Conservation (phyloP, 2,797 vertebrate species). For the Tragopan temminckii region DNA sequence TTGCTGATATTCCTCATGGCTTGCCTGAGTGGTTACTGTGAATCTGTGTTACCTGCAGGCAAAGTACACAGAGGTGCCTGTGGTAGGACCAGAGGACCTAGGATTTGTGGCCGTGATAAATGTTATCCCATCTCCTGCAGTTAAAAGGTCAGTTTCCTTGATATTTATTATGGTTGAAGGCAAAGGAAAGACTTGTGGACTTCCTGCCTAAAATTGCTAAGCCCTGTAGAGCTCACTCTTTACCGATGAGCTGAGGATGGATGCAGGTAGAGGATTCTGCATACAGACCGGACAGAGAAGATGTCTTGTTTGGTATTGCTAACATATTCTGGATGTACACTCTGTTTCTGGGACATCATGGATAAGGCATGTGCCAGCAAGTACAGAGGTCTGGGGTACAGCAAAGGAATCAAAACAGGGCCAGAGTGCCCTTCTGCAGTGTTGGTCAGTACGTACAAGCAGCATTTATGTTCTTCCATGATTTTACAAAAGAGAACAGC, state of each 20-base stretch:
- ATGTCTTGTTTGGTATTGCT: not conserved
- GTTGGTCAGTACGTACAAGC: not conserved
- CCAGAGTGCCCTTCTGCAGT: not conserved
- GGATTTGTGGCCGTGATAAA: not conserved
- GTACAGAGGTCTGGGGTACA: not conserved
- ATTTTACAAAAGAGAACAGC: not conserved
- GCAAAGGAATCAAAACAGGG: not conserved
- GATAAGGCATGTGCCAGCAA: not conserved
- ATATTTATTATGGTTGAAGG: not conserved
- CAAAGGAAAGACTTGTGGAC: not conserved
- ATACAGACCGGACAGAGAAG: not conserved
- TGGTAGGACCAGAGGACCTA: not conserved
- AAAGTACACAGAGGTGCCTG: not conserved
- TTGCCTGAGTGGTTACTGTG: not conserved
- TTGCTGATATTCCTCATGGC: not conserved
- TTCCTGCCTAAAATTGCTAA: not conserved
- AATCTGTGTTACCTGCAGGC: not conserved
- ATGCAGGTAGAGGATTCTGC: fast-evolving
- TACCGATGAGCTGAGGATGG: not conserved
- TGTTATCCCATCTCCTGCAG: not conserved
- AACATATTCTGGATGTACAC: not conserved
- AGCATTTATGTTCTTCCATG: not conserved
- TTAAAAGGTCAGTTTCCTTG: not conserved
- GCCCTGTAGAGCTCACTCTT: not conserved
- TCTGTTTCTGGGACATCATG: not conserved